phyloP scores from a whole-genome alignment of 2,888 invertebrate species.

The Ophion slaviceki region DNA sequence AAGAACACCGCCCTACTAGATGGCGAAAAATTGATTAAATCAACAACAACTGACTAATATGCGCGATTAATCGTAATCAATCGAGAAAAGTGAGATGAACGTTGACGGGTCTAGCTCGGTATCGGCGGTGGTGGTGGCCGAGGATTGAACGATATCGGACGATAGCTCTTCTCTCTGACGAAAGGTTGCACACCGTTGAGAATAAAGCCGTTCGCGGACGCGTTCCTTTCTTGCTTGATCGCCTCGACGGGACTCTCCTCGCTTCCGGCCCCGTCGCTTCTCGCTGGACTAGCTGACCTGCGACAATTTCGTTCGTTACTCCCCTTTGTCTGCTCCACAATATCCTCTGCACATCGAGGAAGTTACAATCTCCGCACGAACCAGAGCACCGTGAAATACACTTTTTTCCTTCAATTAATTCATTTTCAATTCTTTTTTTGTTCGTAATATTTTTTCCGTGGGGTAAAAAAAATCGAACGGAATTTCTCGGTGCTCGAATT shows the following conservation, averaged over 20 bases:
- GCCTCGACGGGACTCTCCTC: constrained; percentile 76
- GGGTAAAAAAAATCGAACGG: neutral
- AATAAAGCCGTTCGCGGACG: constrained; percentile 72
- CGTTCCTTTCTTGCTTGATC: constrained; percentile 72
- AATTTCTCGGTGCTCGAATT: constrained; percentile 8
- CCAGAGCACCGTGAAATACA: neutral
- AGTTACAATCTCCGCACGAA: neutral
- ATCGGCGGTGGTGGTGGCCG: constrained; percentile 70
- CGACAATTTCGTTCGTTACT: constrained; percentile 12
- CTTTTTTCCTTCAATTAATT: neutral
- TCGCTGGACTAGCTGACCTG: constrained; percentile 78
- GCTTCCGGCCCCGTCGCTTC: constrained; percentile 74
- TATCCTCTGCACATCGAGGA: neutral
- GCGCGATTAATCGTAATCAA: constrained; percentile 44
- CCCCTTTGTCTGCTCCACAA: neutral
- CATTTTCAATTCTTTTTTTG: neutral
- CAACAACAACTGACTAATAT: constrained; percentile 56
- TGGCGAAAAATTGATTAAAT: constrained; percentile 13
- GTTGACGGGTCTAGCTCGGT: constrained; percentile 40
- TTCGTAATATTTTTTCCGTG: neutral
- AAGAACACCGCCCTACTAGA: constrained; percentile 5
- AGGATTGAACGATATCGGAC: constrained; percentile 84
- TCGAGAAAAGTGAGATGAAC: constrained; percentile 33
- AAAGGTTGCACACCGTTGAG: constrained; percentile 81
- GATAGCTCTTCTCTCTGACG: constrained; percentile 82